These are phyloP conservation scores for Reticulitermes speratus DNA, from an alignment of 1,140 invertebrate genomes.

Conservation along the genomic window DNA sequence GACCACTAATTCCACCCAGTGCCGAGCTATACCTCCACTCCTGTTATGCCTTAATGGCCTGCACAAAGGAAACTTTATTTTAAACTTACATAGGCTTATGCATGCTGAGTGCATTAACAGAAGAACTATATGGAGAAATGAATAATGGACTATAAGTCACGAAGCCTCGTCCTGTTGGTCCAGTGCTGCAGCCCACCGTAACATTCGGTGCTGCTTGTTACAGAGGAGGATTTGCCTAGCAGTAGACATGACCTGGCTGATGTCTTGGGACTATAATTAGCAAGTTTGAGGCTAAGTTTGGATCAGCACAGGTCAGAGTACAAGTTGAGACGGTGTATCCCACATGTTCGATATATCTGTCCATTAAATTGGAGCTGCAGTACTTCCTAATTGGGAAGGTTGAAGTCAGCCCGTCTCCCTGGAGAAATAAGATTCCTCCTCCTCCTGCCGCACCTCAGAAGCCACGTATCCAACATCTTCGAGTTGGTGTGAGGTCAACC, in stretches of 20 bases:
- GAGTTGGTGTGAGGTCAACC: conserved; percentile 13
- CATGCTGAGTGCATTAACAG: no score
- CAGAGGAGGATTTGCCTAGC: neutral
- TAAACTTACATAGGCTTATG: no score
- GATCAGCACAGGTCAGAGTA: neutral
- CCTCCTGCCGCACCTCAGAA: neutral
- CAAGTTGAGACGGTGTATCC: neutral
- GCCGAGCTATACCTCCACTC: no score
- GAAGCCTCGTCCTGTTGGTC: no score
- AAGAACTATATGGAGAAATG: no score
- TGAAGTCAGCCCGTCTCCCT: conserved; percentile 2
- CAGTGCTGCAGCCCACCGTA: no score
- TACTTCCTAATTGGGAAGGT: neutral
- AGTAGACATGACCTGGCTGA: neutral
- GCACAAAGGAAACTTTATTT: no score
- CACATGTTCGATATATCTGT: conserved; percentile 18
- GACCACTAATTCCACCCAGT: no score
- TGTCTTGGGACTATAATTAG: neutral
- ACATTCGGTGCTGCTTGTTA: no score
- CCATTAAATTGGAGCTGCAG: conserved; percentile 9
- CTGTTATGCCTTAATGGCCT: no score
- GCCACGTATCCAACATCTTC: conserved; percentile 14
- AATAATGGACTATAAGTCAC: no score
- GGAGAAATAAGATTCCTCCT: neutral
- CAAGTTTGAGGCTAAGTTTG: conserved; percentile 18